Conservation (phyloP, 2,888 invertebrate species). For the Microctonus hyperodae region DNA sequence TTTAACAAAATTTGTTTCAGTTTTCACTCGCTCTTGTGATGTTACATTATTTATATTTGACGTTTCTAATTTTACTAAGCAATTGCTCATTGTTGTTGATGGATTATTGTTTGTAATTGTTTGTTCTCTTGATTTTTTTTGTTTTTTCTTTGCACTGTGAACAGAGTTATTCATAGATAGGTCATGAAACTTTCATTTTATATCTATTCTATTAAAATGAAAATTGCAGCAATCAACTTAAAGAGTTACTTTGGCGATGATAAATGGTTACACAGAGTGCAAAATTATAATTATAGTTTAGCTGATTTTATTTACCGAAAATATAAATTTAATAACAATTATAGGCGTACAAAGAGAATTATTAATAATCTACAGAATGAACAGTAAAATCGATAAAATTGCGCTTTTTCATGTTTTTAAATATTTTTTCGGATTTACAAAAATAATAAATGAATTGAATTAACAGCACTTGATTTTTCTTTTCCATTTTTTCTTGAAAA, state of each 20-base stretch:
- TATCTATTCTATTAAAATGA: conserved; percentile 6
- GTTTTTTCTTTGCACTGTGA: conserved; percentile 56
- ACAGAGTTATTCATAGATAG: conserved; percentile 41
- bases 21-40: conserved; percentile 34
- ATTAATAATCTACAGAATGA: conserved; percentile 39
- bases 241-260: not conserved
- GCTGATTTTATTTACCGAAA: conserved; percentile 36
- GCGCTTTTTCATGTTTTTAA: not conserved
- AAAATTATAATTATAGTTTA: conserved; percentile 39
- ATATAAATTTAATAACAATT: conserved; percentile 40
- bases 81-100: conserved; percentile 33
- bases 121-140: conserved; percentile 51
- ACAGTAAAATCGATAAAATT: conserved; percentile 26
- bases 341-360: conserved; percentile 18
- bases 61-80: conserved; percentile 37
- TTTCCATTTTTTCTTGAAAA: too few species aligned
- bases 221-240: not conserved
- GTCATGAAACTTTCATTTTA: not conserved
- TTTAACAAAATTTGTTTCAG: conserved; percentile 39
- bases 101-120: conserved; percentile 34
- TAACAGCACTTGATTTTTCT: too few species aligned
- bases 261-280: conserved; percentile 13
- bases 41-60: conserved; percentile 33
- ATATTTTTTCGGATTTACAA: not conserved
- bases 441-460: not conserved